Evolutionary conservation across 2,113 vertebrate genomes (phyloP), one percentile per base, ranked within the genome.

Genomic region (Talpa occidentalis): DNA sequence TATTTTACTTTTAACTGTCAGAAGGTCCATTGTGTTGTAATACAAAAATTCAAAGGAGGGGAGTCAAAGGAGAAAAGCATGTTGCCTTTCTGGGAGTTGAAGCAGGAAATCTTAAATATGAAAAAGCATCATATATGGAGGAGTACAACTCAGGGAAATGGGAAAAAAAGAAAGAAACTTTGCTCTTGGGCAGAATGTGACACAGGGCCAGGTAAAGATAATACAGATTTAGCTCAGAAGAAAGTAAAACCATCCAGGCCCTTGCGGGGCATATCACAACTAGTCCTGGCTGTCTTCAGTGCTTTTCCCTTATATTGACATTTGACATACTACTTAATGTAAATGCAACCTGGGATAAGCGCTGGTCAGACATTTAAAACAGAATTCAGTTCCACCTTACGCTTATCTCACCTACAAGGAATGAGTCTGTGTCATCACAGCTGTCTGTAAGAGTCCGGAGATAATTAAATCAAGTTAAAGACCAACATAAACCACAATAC

Each of bases 341-440:
- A 87, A 93, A 54, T 54, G 69, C 35, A 66, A 24, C 62, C 59
- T 64, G 88, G 28, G 78, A 47, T 93, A 91, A 94, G 49, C 47
- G 26, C 54, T 62, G 73, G 77, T 64, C 81, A 59, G 52, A 49
- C 40, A 37, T 91, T 64, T 78, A 81, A 93, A 82, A 42, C 72
- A 54, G 66, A 96, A 52, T 60, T 83, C 42, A 42, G 11, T 96
- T 90, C 90, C 49, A 62, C 76, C 66, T 66, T 44, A 21, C 24
- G 37, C 26, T 97, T 96, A 95, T 78, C 91, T 97, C 95, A 90
- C 72, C 83, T 77, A 49, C 8, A 52, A 91, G 79, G 82, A 91
- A 97, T 95, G 91, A 91, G 64, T 35, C 44, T 62, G 32, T 96
- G 79, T 88, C 70, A 17, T 94, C 93, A 77, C 16, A n/a, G 66